Conservation (phyloP, 2,797 vertebrate genomes). For the Momotus momota region DNA sequence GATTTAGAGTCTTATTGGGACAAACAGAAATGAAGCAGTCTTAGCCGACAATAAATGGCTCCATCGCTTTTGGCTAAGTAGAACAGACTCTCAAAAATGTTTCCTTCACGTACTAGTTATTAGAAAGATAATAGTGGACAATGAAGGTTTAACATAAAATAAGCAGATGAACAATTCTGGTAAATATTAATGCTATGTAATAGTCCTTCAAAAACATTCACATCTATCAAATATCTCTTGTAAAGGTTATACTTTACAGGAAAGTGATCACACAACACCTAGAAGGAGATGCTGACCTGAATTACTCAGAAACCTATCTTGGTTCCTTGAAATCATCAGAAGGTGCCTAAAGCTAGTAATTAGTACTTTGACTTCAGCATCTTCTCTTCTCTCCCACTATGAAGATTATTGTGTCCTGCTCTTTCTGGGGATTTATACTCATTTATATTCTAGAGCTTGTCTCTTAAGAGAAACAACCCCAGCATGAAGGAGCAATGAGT, state of each 20-base stretch:
- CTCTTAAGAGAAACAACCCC: background rate
- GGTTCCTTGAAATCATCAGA: background rate
- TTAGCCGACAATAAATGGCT: background rate
- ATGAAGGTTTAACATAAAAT: background rate
- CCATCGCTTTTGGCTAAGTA: constrained; percentile 21
- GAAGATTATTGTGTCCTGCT: background rate
- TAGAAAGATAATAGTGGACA: background rate
- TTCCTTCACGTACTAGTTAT: background rate
- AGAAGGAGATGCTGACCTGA: background rate
- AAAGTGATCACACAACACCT: background rate
- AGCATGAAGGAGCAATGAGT: background rate
- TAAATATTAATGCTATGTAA: background rate
- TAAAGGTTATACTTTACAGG: background rate
- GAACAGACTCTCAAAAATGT: background rate
- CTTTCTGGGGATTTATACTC: background rate
- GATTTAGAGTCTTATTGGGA: background rate
- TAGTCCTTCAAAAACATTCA: background rate
- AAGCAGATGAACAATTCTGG: background rate
- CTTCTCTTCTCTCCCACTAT: background rate
- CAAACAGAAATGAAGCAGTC: constrained; percentile 12
- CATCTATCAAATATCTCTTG: background rate
- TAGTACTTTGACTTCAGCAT: background rate
- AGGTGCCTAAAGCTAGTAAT: constrained; percentile 1
- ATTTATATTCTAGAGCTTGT: background rate
- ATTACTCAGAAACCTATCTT: background rate